Percentiles rank a stretch among this genome's conserved stretches.
Conservation (phyloP, 2,888 invertebrate species). For the Euspilapteryx auroguttella region DNA sequence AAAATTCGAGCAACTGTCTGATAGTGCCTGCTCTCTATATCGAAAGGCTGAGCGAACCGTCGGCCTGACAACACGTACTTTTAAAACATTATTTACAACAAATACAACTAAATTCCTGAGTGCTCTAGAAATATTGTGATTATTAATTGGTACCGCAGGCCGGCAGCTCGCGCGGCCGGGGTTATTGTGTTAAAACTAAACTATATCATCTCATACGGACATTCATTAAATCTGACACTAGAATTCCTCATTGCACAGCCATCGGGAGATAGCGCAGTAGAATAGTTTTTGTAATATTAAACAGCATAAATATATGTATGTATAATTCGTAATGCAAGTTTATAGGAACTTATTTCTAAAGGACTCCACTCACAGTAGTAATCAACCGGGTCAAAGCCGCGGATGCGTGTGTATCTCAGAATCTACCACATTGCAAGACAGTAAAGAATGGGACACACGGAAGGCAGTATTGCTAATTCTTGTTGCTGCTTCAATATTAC, state of each 20-base stretch:
- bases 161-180: constrained; percentile 1
- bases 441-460: constrained; percentile 50
- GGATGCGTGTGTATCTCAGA: constrained; percentile 48
- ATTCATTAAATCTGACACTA: constrained; percentile 37
- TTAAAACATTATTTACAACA: no score
- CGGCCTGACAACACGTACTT: no score
- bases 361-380: constrained; percentile 2
- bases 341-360: constrained; percentile 5
- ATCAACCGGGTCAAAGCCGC: no score
- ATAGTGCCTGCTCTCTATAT: no score
- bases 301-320: constrained; percentile 36
- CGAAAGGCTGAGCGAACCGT: no score
- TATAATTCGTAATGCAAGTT: constrained; percentile 11
- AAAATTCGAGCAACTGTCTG: no score
- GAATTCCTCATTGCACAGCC: constrained; percentile 48
- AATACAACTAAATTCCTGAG: no score
- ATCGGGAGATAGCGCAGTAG: constrained; percentile 48
- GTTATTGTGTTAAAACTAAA: constrained; percentile 22
- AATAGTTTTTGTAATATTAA: constrained; percentile 58
- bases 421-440: constrained; percentile 31
- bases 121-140: no score
- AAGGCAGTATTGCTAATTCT: constrained; percentile 43
- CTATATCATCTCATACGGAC: constrained; percentile 47
- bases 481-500: constrained; percentile 59
- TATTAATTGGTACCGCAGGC: no score